Percentiles rank a stretch among this genome's conserved stretches.
Conservation (phyloP, 1,140 invertebrate species). For the Periplaneta americana region DNA sequence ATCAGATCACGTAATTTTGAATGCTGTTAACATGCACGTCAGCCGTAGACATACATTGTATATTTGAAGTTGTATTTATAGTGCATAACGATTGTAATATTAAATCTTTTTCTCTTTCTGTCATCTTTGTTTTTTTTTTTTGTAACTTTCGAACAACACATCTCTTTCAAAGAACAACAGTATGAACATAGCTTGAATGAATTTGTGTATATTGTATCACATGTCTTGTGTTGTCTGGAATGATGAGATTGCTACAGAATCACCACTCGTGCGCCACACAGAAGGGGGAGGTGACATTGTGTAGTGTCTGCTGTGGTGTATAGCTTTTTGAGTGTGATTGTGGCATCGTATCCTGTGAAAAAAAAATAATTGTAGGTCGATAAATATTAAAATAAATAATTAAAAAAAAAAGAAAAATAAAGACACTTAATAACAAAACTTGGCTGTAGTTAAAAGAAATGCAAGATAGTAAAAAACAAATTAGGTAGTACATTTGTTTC, state of each 20-base stretch:
- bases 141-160: background rate
- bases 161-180: background rate
- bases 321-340: constrained; percentile 17
- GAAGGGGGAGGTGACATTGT: background rate
- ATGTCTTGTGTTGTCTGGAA: background rate
- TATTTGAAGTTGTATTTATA: background rate
- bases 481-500: constrained; percentile 1
- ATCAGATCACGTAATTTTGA: too few relatives aligned
- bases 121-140: background rate
- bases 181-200: background rate
- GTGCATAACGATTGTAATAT: background rate
- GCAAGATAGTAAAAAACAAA: constrained; percentile 9
- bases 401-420: too few relatives aligned
- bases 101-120: too few relatives aligned
- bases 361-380: background rate
- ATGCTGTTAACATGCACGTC: background rate
- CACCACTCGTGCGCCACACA: background rate
- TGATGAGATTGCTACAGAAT: background rate
- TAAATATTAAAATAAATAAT: too few relatives aligned
- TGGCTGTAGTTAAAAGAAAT: constrained; percentile 13
- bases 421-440: constrained; percentile 6
- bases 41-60: background rate
- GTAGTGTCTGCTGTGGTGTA: constrained; percentile 9
- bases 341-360: constrained; percentile 5
- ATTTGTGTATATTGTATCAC: constrained; percentile 3